These are phyloP conservation scores for Meandrina meandrites DNA, from an alignment of 92 coral and sea anemone genomes.

Conservation along the genomic window DNA sequence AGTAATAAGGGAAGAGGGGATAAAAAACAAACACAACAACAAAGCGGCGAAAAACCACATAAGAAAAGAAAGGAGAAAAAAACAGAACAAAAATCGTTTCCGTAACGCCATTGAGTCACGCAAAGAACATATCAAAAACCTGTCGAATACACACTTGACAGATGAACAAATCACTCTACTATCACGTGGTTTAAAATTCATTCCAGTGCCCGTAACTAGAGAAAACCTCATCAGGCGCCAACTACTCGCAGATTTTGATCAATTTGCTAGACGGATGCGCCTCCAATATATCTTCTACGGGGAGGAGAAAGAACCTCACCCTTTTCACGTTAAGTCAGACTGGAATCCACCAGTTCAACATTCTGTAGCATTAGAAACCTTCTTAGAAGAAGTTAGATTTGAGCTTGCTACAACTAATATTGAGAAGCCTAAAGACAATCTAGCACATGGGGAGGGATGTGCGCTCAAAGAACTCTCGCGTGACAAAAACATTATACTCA, in stretches of 20 bases:
- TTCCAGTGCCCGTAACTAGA: neutral
- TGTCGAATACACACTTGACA: neutral
- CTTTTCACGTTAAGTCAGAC: constrained; percentile 50
- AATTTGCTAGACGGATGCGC: neutral
- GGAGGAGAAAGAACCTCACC: constrained; percentile 42
- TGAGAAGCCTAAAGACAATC: constrained; percentile 32
- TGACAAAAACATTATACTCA: constrained; percentile 4
- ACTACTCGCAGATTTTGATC: too few relatives aligned
- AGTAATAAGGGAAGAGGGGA: neutral
- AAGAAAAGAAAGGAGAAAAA: neutral
- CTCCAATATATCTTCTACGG: constrained; percentile 1
- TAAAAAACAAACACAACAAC: neutral
- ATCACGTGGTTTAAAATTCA: neutral
- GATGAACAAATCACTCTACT: neutral
- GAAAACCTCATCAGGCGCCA: neutral
- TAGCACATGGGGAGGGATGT: constrained; percentile 11
- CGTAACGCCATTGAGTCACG: neutral
- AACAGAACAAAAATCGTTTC: too few relatives aligned
- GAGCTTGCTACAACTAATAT: constrained; percentile 12
- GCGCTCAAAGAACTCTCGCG: constrained; percentile 19
- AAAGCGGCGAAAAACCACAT: neutral
- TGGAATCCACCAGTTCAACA: constrained; percentile 57
- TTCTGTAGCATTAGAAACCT: constrained; percentile 54
- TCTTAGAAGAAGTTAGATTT: constrained; percentile 40
- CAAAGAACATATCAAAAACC: neutral